Evolutionary conservation across 2,797 vertebrate genomes (phyloP).

Genomic region (Pempheris klunzingeri): DNA sequence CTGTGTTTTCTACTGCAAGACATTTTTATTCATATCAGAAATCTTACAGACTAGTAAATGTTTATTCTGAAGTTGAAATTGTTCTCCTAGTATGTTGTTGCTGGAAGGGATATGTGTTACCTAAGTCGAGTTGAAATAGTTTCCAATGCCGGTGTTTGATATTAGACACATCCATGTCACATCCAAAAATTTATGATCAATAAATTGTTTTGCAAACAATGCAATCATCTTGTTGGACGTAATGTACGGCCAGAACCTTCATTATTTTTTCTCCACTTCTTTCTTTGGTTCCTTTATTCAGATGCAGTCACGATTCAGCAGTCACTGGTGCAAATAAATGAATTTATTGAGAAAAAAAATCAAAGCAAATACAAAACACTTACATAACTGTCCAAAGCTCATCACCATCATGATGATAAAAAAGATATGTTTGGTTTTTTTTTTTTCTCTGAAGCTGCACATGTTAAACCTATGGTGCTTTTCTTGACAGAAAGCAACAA

Average conservation of each 20-base stretch:
- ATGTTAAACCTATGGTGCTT: conserved; percentile 64
- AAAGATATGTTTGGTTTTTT: conserved; percentile 68
- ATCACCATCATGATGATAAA: conserved; percentile 76
- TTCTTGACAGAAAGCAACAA: conserved; percentile 74
- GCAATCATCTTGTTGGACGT: background rate
- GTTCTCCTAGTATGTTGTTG: background rate
- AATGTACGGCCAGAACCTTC: background rate
- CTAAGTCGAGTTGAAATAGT: background rate
- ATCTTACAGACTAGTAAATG: background rate
- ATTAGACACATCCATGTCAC: conserved; percentile 31
- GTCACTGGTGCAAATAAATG: conserved; percentile 80
- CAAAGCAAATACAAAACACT: conserved; percentile 87
- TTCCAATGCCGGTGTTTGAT: conserved; percentile 28
- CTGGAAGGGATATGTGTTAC: background rate
- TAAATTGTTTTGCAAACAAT: conserved; percentile 40
- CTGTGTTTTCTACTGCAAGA: conserved; percentile 17
- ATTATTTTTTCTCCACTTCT: background rate
- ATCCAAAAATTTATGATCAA: conserved; percentile 45
- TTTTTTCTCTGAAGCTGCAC: conserved; percentile 71
- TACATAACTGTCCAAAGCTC: conserved; percentile 78
- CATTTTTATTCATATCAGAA: conserved; percentile 12
- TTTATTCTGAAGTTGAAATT: conserved; percentile 12
- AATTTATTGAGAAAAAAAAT: conserved; percentile 83
- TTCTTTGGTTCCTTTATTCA: conserved; percentile 8
- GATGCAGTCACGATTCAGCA: conserved; percentile 40